phyloP scores from a whole-genome alignment of 2,113 vertebrate species.

The Melanocharis versteri region DNA sequence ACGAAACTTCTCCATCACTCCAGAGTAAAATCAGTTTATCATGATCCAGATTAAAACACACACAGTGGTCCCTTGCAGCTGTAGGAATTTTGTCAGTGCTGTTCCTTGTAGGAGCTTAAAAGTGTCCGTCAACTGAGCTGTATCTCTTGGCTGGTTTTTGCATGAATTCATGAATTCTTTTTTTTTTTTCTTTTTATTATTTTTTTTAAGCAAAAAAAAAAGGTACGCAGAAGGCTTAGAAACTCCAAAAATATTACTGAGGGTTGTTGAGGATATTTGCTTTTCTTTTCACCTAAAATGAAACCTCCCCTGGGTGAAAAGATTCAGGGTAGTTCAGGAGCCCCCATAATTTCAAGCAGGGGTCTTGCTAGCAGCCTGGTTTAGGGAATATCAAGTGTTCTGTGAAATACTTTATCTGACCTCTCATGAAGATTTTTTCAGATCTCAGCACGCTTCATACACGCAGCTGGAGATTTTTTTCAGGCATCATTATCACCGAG shows the following conservation, averaged over 20 bases:
- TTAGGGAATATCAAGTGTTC: neutral
- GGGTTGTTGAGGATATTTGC: neutral
- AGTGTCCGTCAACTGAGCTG: neutral
- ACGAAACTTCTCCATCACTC: neutral
- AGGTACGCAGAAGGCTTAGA: neutral
- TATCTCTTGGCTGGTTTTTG: neutral
- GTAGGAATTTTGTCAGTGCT: neutral
- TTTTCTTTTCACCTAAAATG: neutral
- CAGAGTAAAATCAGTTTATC: neutral
- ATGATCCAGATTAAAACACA: neutral
- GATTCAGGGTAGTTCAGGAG: neutral
- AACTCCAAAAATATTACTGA: neutral
- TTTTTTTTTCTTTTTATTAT: too few species aligned
- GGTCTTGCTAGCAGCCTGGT: neutral
- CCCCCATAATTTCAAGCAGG: neutral
- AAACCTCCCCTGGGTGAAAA: neutral
- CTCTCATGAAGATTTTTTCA: neutral
- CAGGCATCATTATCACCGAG: neutral
- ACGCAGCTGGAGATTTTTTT: neutral
- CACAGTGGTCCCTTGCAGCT: neutral
- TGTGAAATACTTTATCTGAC: neutral
- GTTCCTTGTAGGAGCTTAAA: neutral
- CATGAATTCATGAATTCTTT: accelerated
- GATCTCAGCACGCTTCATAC: too few species aligned
- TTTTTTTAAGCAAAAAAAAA: neutral